These are phyloP conservation scores for Drosophila silvestris DNA, from an alignment of 2,888 invertebrate genomes.

Conservation along the genomic window DNA sequence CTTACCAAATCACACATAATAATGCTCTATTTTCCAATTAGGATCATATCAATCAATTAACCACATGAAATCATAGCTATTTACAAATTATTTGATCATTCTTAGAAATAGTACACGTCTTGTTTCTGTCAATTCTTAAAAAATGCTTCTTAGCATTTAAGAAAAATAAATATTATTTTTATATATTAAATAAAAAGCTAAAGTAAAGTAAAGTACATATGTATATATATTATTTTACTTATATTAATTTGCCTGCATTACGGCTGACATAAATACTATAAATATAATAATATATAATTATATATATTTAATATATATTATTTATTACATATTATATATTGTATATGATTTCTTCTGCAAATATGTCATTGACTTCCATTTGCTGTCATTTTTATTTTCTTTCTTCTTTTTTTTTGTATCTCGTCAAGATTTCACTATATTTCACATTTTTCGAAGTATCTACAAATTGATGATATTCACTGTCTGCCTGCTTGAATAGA, in stretches of 20 bases:
- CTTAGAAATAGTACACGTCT: neutral
- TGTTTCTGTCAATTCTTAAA: neutral
- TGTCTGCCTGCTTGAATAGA: conserved; percentile 7
- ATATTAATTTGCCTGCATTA: conserved; percentile 22
- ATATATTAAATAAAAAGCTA: conserved; percentile 1
- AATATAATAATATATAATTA: neutral
- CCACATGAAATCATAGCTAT: neutral
- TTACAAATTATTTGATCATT: neutral
- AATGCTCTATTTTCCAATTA: neutral
- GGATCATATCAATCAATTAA: neutral
- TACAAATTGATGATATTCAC: neutral
- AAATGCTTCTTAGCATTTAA: conserved; percentile 10
- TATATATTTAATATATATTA: neutral
- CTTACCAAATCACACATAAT: neutral
- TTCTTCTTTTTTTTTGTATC: neutral
- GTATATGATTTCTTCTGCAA: neutral
- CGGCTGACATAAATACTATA: conserved; percentile 37
- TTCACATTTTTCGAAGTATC: neutral
- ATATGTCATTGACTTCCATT: conserved; percentile 41
- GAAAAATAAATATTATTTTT: conserved; percentile 13
- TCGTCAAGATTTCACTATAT: conserved; percentile 11
- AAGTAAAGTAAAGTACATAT: neutral
- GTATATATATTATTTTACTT: neutral
- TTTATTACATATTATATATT: neutral
- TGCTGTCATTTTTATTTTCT: neutral